Conservation (phyloP, 2,888 invertebrate genomes). For the Blera fallax region DNA sequence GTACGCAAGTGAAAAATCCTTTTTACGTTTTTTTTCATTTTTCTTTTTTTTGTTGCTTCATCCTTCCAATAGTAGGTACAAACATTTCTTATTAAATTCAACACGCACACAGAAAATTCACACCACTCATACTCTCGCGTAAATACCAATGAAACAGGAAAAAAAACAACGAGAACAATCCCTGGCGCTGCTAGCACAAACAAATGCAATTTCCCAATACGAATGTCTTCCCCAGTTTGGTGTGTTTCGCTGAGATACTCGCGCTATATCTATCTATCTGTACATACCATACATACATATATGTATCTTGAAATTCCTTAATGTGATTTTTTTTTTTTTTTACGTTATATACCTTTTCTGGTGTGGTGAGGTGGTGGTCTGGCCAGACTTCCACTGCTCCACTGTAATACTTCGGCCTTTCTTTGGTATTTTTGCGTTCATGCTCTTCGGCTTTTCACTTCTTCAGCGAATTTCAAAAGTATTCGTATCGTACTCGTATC, state of each 20-base stretch:
- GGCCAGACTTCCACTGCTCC: slow-evolving; percentile 40
- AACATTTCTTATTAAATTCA: slow-evolving; percentile 37
- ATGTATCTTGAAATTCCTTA: slow-evolving; percentile 64
- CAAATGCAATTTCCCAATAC: slow-evolving; percentile 73
- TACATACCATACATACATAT: slow-evolving; percentile 25
- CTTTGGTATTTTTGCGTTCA: slow-evolving; percentile 47
- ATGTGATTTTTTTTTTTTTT: slow-evolving; percentile 66
- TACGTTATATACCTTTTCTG: slow-evolving; percentile 63
- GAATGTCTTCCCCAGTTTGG: slow-evolving; percentile 63
- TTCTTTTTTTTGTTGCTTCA: slow-evolving; percentile 2
- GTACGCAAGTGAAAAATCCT: slow-evolving; percentile 63
- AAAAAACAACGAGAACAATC: slow-evolving; percentile 18
- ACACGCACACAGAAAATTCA: slow-evolving; percentile 58
- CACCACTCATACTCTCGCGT: slow-evolving; percentile 48
- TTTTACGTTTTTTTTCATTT: not conserved
- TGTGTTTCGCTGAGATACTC: slow-evolving; percentile 11
- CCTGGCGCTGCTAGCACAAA: slow-evolving; percentile 33
- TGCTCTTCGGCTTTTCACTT: slow-evolving; percentile 53
- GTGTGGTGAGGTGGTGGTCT: slow-evolving; percentile 25
- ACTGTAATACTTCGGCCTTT: slow-evolving; percentile 46
- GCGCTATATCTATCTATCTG: slow-evolving; percentile 20
- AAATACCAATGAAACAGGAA: not conserved
- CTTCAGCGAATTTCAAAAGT: slow-evolving; percentile 28
- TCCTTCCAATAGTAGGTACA: slow-evolving; percentile 39
- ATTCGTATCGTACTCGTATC: slow-evolving; percentile 6